These are phyloP conservation scores for Anaspis maculata DNA, from an alignment of 2,888 invertebrate species.

Conservation along the genomic window DNA sequence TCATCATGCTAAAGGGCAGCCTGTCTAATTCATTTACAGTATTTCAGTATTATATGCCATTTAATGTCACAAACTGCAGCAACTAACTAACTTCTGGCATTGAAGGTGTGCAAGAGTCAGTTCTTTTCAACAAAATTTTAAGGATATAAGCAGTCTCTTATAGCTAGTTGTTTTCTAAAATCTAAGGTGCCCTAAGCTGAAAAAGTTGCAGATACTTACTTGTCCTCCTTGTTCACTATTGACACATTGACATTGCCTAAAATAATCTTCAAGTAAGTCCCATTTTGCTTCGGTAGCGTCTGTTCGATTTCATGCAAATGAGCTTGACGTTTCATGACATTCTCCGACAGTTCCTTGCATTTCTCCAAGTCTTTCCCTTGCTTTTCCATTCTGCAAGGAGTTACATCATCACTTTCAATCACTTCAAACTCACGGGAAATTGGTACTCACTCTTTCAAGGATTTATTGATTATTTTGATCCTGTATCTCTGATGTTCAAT, in stretches of 20 bases:
- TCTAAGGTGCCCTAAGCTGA: too few species aligned
- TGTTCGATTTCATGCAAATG: slow-evolving; percentile 89
- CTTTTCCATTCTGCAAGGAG: slow-evolving; percentile 28
- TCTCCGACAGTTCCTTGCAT: slow-evolving; percentile 59
- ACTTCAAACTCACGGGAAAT: background rate
- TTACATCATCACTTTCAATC: background rate
- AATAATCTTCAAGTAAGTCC: slow-evolving; percentile 87
- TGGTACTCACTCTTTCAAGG: slow-evolving; percentile 67
- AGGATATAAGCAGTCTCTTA: too few species aligned
- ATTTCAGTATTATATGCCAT: too few species aligned
- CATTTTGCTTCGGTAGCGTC: slow-evolving; percentile 86
- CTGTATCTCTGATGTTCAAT: slow-evolving; percentile 89
- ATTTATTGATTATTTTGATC: slow-evolving; percentile 69
- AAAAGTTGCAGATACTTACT: too few species aligned
- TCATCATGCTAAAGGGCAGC: too few species aligned
- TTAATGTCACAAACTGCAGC: too few species aligned
- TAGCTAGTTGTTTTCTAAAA: too few species aligned
- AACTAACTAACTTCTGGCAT: too few species aligned
- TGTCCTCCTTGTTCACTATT: slow-evolving; percentile 92
- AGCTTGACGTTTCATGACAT: slow-evolving; percentile 74
- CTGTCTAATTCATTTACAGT: too few species aligned
- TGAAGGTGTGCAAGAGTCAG: too few species aligned
- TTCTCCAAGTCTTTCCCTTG: slow-evolving; percentile 47
- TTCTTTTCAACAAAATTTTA: too few species aligned
- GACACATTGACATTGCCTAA: slow-evolving; percentile 97